Evolutionary conservation across 2,797 vertebrate genomes (phyloP), one percentile per base, ranked within the genome.

Genomic region (Sus cebifrons): DNA sequence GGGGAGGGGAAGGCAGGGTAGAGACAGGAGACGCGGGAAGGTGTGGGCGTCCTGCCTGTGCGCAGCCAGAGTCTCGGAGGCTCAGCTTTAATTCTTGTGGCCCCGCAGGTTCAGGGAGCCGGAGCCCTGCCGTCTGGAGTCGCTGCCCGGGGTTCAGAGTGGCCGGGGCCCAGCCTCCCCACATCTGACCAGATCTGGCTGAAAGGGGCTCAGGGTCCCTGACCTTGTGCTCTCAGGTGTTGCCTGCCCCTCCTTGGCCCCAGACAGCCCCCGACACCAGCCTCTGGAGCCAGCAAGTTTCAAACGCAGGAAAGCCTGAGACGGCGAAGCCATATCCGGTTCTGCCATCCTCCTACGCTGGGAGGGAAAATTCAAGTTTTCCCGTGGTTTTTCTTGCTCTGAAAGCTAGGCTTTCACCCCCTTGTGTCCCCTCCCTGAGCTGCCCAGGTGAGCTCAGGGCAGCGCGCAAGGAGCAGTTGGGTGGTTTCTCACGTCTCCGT

Each of bases 11-110:
- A 67, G 40, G 25, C 56, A 40, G 89, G 77, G 60, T 18, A 62
- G 93, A 74, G 73, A 40, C 71, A 85, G 70, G 95, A 81, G 79
- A n/a, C 65, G 4, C 1, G 67, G 0, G 60, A 54, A 78, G 27
- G 4, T 0, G 23, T 7, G 52, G 60, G 54, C 9, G 0, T 11
- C 36, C 74, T 40, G 10, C 91, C 56, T 60, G 18, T 15, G 40
- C 6, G 0, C 14, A 86, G 91, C 93, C 91, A 1, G 16, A 12
- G 78, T n/a, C 32, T 49, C 3, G 1, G 93, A 96, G 93, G 89
- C 97, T 97, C 97, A 98, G 98, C 98, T 98, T 98, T 98, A 97
- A 98, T 95, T 71, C 92, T 87, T 78, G 86, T 96, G 97, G 83
- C 74, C 54, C 77, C n/a, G 2, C 29, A 40, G 16, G 29, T 12